phyloP scores from a whole-genome alignment of 2,113 vertebrate genomes.

The Microcebus ravelobensis region DNA sequence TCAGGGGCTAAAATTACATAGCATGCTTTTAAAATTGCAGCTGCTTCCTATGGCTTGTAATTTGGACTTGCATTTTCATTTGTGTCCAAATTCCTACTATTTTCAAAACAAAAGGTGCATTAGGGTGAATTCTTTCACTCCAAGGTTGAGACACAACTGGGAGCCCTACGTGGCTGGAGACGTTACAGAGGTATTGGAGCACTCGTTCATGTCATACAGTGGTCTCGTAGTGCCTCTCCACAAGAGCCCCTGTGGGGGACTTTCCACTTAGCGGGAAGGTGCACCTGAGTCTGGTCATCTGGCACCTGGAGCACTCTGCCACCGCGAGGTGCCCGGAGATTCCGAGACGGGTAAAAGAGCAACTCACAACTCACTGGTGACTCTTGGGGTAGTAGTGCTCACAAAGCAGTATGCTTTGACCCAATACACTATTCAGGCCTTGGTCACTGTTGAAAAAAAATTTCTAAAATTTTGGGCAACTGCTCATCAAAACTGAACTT shows the following conservation, averaged over 20 bases:
- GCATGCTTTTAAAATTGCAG: background rate
- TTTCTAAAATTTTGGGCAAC: background rate
- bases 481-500: background rate
- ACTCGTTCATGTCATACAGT: background rate
- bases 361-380: background rate
- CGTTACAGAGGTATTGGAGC: background rate
- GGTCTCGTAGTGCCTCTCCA: background rate
- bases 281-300: background rate
- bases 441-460: background rate
- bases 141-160: background rate
- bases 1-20: background rate
- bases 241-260: background rate
- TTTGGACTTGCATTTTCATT: background rate
- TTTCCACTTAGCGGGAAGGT: background rate
- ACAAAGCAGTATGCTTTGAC: background rate
- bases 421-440: background rate
- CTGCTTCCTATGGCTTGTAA: background rate
- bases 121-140: background rate
- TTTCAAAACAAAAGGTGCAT: background rate
- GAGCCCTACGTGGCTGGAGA: background rate
- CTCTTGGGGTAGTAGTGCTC: background rate
- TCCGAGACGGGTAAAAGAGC: background rate
- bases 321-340: background rate
- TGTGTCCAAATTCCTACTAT: background rate
- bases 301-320: background rate